These are phyloP conservation scores for Pocillopora grandis DNA, from an alignment of 92 coral and sea anemone species.

Conservation along the genomic window DNA sequence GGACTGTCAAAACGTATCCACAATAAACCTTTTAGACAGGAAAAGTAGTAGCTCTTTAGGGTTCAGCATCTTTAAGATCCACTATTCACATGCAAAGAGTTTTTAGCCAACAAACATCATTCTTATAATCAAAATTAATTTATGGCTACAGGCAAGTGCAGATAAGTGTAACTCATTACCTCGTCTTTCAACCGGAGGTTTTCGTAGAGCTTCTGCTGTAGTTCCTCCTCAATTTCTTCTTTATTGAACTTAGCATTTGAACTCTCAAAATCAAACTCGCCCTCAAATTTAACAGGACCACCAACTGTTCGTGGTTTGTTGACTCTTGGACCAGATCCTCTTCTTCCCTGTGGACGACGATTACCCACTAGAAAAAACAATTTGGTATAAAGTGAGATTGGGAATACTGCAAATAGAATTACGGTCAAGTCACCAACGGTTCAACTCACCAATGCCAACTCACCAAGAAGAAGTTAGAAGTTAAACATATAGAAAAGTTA, in stretches of 20 bases:
- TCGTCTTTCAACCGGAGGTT: conserved; percentile 67
- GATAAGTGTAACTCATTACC: conserved; percentile 20
- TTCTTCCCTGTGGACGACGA: conserved; percentile 73
- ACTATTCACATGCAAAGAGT: no score
- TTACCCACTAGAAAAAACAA: conserved; percentile 43
- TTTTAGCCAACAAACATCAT: no score
- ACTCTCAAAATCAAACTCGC: conserved; percentile 98
- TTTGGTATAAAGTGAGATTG: not conserved
- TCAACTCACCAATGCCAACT: no score
- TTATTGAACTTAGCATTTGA: conserved; percentile 95
- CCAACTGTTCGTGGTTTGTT: conserved; percentile 45
- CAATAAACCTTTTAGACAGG: no score
- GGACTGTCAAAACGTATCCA: no score
- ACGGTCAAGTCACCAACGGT: not conserved
- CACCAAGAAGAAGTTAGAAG: no score
- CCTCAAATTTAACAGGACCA: conserved; percentile 86
- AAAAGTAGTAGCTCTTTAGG: no score
- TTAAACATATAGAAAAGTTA: no score
- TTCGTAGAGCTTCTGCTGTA: conserved; percentile 75
- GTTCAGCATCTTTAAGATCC: no score
- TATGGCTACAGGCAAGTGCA: not conserved
- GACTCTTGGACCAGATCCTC: conserved; percentile 75
- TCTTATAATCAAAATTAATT: not conserved
- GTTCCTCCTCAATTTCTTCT: conserved; percentile 92
- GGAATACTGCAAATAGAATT: no score